These are phyloP conservation scores for Drosophila incognita DNA, from an alignment of 2,888 invertebrate genomes.

Conservation along the genomic window DNA sequence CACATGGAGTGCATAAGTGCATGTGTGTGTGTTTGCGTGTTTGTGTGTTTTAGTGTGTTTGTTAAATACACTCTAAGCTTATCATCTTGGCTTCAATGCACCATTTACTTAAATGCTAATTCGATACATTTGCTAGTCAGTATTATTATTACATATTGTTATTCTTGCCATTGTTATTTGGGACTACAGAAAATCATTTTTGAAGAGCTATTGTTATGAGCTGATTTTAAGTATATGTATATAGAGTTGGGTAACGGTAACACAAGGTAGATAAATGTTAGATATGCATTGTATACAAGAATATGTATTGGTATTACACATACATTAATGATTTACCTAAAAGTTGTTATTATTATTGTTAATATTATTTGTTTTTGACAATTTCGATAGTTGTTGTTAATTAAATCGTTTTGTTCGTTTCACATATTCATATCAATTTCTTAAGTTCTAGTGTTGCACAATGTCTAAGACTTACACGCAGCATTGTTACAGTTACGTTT, in stretches of 20 bases:
- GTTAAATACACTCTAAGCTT: conserved; percentile 30
- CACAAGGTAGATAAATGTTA: conserved; percentile 27
- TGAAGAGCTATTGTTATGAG: conserved; percentile 68
- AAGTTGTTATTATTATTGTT: conserved; percentile 3
- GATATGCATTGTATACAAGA: conserved; percentile 39
- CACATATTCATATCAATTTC: conserved; percentile 20
- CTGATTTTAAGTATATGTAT: conserved; percentile 41
- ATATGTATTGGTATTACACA: conserved; percentile 22
- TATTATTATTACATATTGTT: conserved; percentile 44
- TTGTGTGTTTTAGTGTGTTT: conserved; percentile 18
- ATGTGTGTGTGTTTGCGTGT: conserved; percentile 6
- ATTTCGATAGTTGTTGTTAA: conserved; percentile 11
- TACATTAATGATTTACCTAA: conserved; percentile 32
- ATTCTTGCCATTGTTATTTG: conserved; percentile 33
- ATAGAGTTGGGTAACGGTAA: conserved; percentile 24
- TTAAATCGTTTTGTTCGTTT: conserved; percentile 9
- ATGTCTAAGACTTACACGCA: conserved; percentile 60
- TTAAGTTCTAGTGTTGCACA: conserved; percentile 52
- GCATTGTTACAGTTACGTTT: conserved; percentile 34
- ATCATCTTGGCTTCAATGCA: conserved; percentile 39
- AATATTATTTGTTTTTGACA: conserved; percentile 22
- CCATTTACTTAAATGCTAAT: conserved; percentile 54
- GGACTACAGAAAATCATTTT: conserved; percentile 50
- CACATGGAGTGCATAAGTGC: neutral
- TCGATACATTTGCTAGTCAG: conserved; percentile 61